Evolutionary conservation across 2,888 invertebrate species (phyloP).

Genomic region (Agriopis marginaria): DNA sequence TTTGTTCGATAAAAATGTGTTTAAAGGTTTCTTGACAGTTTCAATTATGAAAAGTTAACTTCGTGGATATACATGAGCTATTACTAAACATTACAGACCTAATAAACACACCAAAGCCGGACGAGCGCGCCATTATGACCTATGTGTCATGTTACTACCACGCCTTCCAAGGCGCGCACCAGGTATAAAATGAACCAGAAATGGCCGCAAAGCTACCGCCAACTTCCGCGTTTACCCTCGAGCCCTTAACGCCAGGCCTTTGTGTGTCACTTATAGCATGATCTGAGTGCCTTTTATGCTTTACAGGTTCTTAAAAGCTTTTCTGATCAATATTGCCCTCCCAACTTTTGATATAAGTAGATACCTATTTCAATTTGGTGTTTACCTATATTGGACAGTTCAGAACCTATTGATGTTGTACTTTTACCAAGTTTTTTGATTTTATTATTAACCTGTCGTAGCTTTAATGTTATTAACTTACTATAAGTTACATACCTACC

Average conservation of each 20-base stretch:
- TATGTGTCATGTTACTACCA: constrained; percentile 99
- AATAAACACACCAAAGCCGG: constrained; percentile 99
- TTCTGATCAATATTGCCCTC: constrained; percentile 33
- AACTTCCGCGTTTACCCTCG: constrained; percentile 64
- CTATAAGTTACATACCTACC: constrained; percentile 52
- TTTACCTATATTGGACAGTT: constrained; percentile 24
- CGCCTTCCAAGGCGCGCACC: constrained; percentile 99
- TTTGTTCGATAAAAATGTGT: too few relatives aligned
- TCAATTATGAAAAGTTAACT: constrained; percentile 5
- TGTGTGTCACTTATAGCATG: constrained; percentile 85
- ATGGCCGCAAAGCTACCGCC: constrained; percentile 70
- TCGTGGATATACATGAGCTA: constrained; percentile 51
- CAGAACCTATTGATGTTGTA: constrained; percentile 36
- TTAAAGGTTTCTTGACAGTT: constrained; percentile 3
- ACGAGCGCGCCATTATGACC: constrained; percentile 99
- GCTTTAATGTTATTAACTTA: constrained; percentile 70
- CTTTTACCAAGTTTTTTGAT: constrained; percentile 32
- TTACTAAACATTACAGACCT: constrained; percentile 92
- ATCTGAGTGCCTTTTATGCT: constrained; percentile 63
- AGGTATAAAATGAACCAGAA: constrained; percentile 88
- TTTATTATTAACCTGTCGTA: constrained; percentile 39
- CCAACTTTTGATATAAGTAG: constrained; percentile 17
- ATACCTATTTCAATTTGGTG: constrained; percentile 21
- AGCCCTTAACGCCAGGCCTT: constrained; percentile 79
- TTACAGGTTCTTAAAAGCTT: constrained; percentile 52